Conservation (phyloP, 2,113 vertebrate genomes). For the Bambusicola thoracicus region DNA sequence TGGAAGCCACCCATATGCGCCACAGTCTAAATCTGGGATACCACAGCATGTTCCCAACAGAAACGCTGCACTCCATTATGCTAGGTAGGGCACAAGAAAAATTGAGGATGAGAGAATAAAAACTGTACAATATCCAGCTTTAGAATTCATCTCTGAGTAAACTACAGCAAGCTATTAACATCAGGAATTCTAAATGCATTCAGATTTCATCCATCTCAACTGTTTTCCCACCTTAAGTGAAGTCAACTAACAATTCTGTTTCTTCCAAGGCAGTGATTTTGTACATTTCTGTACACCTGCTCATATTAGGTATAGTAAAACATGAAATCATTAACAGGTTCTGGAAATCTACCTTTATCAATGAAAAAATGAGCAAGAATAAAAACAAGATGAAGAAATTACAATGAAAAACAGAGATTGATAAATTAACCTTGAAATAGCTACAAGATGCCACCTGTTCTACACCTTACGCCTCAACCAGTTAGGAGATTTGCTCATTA, state of each 20-base stretch:
- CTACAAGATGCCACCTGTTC: not conserved
- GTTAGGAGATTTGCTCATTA: not conserved
- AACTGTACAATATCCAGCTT: not conserved
- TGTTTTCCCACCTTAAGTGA: not conserved
- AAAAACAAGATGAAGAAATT: not conserved
- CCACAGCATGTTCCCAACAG: not conserved
- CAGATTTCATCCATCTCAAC: not conserved
- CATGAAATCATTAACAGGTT: not conserved
- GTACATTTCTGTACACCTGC: not conserved
- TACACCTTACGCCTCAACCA: not conserved
- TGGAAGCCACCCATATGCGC: not conserved
- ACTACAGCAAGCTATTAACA: not conserved
- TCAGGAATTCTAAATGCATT: not conserved
- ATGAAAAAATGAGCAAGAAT: not conserved
- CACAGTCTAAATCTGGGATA: not conserved
- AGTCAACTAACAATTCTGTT: not conserved
- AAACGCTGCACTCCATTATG: not conserved
- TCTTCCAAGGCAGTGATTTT: not conserved
- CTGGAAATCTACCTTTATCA: not conserved
- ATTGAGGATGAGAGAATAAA: not conserved
- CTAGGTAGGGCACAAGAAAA: not conserved
- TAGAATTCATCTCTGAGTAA: not conserved
- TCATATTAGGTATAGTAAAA: not conserved
- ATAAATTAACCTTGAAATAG: not conserved
- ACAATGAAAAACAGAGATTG: not conserved